Evolutionary conservation across 2,888 invertebrate species (phyloP).

Genomic region (Parascotia fuliginaria): DNA sequence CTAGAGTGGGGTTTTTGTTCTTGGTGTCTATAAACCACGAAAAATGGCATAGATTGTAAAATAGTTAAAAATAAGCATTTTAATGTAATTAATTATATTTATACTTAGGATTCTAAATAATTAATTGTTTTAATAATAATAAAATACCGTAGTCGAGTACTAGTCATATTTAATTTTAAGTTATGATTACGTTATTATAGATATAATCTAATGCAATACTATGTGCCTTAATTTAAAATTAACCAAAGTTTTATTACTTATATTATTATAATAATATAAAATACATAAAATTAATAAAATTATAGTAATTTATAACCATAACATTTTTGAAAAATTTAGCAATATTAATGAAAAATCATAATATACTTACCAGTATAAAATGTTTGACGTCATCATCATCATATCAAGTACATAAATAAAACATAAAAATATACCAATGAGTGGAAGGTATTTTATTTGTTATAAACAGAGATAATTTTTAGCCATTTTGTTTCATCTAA

Average conservation of each 20-base stretch:
- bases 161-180: constrained; percentile 41
- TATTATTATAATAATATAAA: not conserved
- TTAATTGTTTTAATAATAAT: constrained; percentile 9
- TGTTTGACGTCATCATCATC: too few species aligned
- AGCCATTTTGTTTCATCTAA: too few species aligned
- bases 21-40: constrained; percentile 15
- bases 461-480: too few species aligned
- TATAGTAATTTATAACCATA: too few species aligned
- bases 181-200: not conserved
- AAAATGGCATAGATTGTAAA: not conserved
- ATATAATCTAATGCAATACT: constrained; percentile 2
- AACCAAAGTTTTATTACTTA: constrained; percentile 29
- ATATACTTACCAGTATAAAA: too few species aligned
- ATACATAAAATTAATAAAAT: not conserved
- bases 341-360: too few species aligned
- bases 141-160: constrained; percentile 32
- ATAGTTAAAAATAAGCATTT: constrained; percentile 32
- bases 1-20: constrained; percentile 24
- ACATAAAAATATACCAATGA: too few species aligned
- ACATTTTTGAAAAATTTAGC: too few species aligned
- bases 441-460: too few species aligned
- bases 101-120: too few species aligned
- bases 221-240: constrained; percentile 25
- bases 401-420: too few species aligned
- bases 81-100: constrained; percentile 19